Conservation (phyloP, 1,140 invertebrate genomes). For the Lepidostoma basale region DNA sequence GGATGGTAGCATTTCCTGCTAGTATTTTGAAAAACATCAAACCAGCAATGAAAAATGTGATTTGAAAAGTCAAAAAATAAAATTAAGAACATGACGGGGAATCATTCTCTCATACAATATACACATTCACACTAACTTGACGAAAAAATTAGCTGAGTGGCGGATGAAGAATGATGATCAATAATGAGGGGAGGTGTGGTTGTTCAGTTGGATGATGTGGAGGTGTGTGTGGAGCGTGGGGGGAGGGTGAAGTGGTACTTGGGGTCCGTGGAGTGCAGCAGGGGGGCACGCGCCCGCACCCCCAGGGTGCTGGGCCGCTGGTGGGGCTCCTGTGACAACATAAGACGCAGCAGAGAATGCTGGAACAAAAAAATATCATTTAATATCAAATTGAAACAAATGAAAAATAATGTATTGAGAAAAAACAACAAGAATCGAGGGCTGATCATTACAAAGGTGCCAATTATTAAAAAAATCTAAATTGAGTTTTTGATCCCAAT, state of each 20-base stretch:
- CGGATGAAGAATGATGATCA: neutral
- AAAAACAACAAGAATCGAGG: no score
- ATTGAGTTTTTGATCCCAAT: neutral
- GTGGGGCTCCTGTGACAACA: constrained; percentile 76
- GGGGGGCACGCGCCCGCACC: constrained; percentile 57
- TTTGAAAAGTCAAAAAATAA: no score
- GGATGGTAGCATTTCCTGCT: no score
- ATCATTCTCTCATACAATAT: no score
- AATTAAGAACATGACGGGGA: no score
- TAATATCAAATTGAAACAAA: constrained; percentile 5
- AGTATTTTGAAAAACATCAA: no score
- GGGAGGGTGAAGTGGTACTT: constrained; percentile 40
- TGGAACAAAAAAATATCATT: constrained; percentile 53
- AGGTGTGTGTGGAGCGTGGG: neutral
- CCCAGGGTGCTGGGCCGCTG: constrained; percentile 78
- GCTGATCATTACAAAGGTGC: no score
- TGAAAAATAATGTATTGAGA: neutral
- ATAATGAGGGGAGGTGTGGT: no score
- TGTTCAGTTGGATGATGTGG: constrained; percentile 29
- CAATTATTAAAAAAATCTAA: neutral
- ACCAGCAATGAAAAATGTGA: no score
- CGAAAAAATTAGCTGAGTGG: no score
- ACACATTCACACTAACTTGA: no score
- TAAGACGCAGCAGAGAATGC: constrained; percentile 74
- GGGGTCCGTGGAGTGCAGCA: constrained; percentile 35